Evolutionary conservation across 2,113 vertebrate species (phyloP).

Genomic region (Myocastor coypus): DNA sequence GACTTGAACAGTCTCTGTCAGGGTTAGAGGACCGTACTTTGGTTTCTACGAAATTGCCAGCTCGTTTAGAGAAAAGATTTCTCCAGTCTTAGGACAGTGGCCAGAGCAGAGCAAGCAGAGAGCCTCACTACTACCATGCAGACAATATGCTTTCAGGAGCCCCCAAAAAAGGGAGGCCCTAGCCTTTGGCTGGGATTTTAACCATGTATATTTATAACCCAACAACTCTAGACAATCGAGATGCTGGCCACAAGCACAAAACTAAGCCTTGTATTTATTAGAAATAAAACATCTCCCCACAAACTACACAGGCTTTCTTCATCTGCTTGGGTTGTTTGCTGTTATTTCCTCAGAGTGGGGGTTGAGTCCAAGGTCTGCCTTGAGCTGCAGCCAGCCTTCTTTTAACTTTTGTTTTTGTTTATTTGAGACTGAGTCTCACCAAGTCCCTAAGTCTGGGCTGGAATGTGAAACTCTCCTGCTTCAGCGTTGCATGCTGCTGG

Average conservation of each 20-base stretch:
- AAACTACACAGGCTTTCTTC: neutral
- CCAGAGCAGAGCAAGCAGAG: neutral
- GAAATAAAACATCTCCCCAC: neutral
- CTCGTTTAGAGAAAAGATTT: conserved; percentile 20
- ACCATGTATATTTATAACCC: neutral
- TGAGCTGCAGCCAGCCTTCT: neutral
- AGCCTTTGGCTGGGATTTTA: neutral
- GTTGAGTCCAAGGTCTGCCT: neutral
- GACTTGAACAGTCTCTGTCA: neutral
- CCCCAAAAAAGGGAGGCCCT: neutral
- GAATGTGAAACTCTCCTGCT: neutral
- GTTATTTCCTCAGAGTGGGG: neutral
- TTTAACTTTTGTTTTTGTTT: neutral
- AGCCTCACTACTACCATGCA: neutral
- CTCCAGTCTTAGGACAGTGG: neutral
- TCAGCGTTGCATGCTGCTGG: neutral
- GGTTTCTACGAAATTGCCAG: conserved; percentile 43
- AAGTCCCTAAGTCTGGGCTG: neutral
- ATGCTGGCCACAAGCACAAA: neutral
- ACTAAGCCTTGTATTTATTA: neutral
- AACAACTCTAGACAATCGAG: neutral
- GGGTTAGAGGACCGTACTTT: conserved; percentile 53
- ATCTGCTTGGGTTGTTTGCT: neutral
- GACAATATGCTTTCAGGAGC: neutral
- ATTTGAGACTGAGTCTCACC: neutral